phyloP scores from a whole-genome alignment of 2,797 vertebrate species.

The Delichon dasypus region DNA sequence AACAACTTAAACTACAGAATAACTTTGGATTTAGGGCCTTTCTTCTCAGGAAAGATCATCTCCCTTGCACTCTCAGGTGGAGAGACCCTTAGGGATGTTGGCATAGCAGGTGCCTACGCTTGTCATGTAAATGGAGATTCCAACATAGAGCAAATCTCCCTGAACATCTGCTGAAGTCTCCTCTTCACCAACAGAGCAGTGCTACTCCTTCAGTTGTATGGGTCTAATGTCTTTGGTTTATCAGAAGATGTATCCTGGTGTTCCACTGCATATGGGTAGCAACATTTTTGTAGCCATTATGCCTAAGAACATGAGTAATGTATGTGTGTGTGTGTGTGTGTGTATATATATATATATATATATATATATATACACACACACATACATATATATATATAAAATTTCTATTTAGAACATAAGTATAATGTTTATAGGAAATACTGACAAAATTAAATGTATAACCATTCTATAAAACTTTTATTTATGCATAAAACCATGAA shows the following conservation, averaged over 20 bases:
- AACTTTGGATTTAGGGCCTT: not conserved
- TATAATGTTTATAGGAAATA: not conserved
- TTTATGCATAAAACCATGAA: not conserved
- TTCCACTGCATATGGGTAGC: not conserved
- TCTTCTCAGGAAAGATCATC: not conserved
- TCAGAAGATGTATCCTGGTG: not conserved
- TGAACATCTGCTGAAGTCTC: not conserved
- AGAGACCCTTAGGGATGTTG: not conserved
- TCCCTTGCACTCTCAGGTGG: not conserved
- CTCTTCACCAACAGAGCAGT: not conserved
- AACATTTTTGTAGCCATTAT: not conserved
- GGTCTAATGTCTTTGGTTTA: not conserved
- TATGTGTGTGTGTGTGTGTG: too few species aligned
- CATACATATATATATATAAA: not conserved
- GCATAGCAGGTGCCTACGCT: not conserved
- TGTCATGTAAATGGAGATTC: accelerated
- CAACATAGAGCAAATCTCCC: not conserved
- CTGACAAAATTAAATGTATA: not conserved
- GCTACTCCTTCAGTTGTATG: not conserved
- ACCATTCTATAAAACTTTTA: not conserved
- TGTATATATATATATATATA: not conserved
- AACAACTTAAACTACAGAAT: not conserved
- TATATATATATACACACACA: too few species aligned
- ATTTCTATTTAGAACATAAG: not conserved
- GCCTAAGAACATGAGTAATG: not conserved